Evolutionary conservation across 2,888 invertebrate genomes (phyloP), one percentile per base, ranked within the genome.

Genomic region (Rhodophaea formosa): DNA sequence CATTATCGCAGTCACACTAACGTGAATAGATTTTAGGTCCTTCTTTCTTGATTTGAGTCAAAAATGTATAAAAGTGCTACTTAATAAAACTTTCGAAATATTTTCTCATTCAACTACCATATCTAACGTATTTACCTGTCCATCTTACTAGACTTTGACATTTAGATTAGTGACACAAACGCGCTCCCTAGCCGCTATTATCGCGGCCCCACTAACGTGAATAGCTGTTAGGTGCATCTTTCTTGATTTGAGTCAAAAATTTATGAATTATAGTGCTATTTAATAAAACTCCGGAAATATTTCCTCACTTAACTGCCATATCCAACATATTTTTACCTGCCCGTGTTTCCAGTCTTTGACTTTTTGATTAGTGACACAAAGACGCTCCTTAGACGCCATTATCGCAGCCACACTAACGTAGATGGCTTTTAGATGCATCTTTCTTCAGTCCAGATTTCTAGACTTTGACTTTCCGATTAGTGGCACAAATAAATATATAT

Each of bases 151-250:
- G 45, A 51, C 51, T 42, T 53, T 49, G 59, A 55, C 53, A 47
- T 55, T 52, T 53, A 60, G 59, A 65, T 65, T 66, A 63, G 57
- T 55, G 60, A 42, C 60, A 63, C 61, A 62, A 62, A 61, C 55
- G 58, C 60, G 45, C 57, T 60, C 47, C 49, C 45, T 39, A 23
- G 56, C 49, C 15, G 53, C 61, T 53, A 62, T 64, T 64, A 66
- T 61, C 60, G 59, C 30, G 60, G 47, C 57, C 39, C 1, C 56
- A 55, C 61, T 62, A 17, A 57, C 53, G 53, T 54, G 53, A 44
- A 46, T 49, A 17, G 44, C 57, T 44, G 55, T 43, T 12, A 43
- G 46, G 53, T 51, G 56, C 47, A 32, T 53, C 23, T 55, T 16
- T 58, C 51, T 44, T 51, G 32, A 32, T 49, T 49, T 56, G 53